Evolutionary conservation across 1,140 invertebrate species (phyloP).

Genomic region (Euwallacea similis): DNA sequence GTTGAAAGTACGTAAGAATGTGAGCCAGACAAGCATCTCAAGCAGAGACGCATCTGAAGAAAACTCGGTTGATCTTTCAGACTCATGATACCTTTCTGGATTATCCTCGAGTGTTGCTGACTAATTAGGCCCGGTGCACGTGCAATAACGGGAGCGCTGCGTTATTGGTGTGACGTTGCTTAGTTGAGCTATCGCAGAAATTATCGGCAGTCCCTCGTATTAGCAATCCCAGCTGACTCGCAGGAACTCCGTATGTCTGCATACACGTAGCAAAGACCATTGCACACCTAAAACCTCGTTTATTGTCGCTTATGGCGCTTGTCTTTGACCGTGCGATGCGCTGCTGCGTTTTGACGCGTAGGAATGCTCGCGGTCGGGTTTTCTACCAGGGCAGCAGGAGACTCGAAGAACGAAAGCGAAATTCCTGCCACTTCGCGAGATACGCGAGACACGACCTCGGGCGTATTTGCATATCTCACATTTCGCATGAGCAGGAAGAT

Average conservation of each 20-base stretch:
- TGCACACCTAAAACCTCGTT: conserved; percentile 8
- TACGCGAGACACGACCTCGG: neutral
- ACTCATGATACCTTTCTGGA: no score
- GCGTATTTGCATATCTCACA: neutral
- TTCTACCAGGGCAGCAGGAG: conserved; percentile 22
- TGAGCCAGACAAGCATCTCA: no score
- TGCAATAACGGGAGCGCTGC: no score
- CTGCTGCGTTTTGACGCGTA: conserved; percentile 19
- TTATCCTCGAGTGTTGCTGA: no score
- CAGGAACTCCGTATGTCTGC: neutral
- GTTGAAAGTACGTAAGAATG: no score
- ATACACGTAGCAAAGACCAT: neutral
- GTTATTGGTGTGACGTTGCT: no score
- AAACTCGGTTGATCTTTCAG: no score
- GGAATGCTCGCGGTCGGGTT: conserved; percentile 19
- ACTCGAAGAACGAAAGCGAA: neutral
- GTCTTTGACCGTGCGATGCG: conserved; percentile 26
- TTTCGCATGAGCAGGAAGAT: no score
- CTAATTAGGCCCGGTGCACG: no score
- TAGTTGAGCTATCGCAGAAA: no score
- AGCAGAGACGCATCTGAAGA: no score
- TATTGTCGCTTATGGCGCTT: conserved; percentile 11
- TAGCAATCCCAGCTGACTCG: neutral
- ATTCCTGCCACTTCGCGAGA: neutral
- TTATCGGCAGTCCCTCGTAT: neutral